Conservation (phyloP, 2,797 vertebrate genomes). For the Leptodactylus fallax region DNA sequence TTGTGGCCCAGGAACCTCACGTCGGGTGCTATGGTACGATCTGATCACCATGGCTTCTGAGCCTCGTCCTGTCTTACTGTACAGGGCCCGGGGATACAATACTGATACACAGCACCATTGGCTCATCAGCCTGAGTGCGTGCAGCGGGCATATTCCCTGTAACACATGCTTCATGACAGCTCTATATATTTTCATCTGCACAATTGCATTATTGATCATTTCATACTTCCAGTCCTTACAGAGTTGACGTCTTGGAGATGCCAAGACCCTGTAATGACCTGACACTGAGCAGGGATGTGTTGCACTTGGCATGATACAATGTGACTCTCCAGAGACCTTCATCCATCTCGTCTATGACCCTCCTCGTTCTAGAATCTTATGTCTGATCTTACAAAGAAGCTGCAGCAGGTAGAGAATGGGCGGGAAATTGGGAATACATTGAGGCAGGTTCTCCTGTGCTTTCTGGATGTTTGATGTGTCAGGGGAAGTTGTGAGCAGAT, state of each 20-base stretch:
- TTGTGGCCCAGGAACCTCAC: no score
- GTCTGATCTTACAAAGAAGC: neutral
- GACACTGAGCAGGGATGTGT: neutral
- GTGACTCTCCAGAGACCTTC: neutral
- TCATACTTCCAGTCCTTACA: neutral
- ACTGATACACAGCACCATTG: neutral
- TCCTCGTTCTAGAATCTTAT: neutral
- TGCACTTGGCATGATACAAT: neutral
- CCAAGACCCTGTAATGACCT: neutral
- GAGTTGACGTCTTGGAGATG: slow-evolving; percentile 1
- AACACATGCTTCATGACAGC: slow-evolving; percentile 47
- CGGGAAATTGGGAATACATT: slow-evolving; percentile 12
- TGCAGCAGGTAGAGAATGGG: slow-evolving; percentile 18
- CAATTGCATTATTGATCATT: slow-evolving; percentile 50
- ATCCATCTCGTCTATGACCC: no score
- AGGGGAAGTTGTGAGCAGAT: slow-evolving; percentile 58
- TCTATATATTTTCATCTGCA: slow-evolving; percentile 40
- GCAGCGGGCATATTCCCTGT: neutral
- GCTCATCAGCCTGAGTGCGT: slow-evolving; percentile 32
- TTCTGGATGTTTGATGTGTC: slow-evolving; percentile 55
- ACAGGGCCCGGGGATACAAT: neutral
- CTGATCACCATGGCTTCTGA: neutral
- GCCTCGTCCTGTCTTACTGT: no score
- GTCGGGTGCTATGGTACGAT: neutral
- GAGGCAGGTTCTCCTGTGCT: slow-evolving; percentile 32